Percentiles rank a stretch among this genome's conserved stretches.
These are phyloP conservation scores for Rhogogaster chlorosoma DNA, from an alignment of 2,888 invertebrate genomes.

Conservation along the genomic window DNA sequence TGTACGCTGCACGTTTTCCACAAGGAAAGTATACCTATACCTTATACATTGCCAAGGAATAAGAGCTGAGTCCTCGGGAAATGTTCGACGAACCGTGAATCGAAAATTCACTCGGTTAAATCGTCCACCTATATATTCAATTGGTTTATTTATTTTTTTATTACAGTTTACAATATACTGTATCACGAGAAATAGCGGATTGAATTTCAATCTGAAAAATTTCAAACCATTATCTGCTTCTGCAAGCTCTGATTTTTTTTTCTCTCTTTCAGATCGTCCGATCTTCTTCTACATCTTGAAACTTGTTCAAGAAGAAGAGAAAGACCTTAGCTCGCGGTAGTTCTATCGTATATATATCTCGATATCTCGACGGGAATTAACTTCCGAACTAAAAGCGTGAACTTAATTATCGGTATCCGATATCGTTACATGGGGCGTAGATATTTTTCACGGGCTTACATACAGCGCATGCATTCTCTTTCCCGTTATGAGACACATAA, in stretches of 20 bases:
- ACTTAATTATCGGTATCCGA: slow-evolving; percentile 44
- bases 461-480: background rate
- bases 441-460: background rate
- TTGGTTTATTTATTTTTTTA: background rate
- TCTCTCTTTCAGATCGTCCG: background rate
- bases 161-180: background rate
- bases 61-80: background rate
- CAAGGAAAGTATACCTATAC: background rate
- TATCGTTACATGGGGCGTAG: background rate
- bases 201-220: background rate
- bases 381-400: slow-evolving; percentile 26
- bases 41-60: background rate
- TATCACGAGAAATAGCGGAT: background rate
- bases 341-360: background rate
- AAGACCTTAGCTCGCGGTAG: background rate
- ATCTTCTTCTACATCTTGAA: background rate
- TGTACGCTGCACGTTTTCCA: background rate
- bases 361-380: slow-evolving; percentile 10
- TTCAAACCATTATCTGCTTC: background rate
- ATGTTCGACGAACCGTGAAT: background rate
- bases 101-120: background rate
- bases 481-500: background rate
- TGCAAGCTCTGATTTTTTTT: background rate
- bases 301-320: background rate
- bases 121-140: background rate